A percentile compares a stretch with the other conserved stretches of the same genome.
Evolutionary conservation across 37 sponge, comb jelly and placozoan genomes (phyloP).

Genomic region (Chondrosia reniformis): DNA sequence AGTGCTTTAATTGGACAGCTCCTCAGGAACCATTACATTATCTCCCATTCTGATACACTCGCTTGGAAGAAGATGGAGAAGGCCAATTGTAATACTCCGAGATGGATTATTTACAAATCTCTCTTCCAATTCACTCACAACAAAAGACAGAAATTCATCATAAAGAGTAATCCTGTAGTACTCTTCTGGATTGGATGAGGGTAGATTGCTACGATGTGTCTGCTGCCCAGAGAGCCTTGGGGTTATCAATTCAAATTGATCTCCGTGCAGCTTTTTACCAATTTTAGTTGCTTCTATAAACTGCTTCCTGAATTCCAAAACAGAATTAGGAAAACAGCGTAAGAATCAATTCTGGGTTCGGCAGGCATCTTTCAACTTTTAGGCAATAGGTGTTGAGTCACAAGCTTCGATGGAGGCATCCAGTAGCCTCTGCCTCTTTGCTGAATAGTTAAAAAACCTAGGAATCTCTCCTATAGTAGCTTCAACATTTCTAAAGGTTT

Average conservation of each 20-base stretch:
- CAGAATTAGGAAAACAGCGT: slow-evolving; percentile 47
- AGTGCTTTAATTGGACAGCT: slow-evolving; percentile 17
- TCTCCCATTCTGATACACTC: slow-evolving; percentile 10
- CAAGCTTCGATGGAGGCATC: slow-evolving; percentile 24
- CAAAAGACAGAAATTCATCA: slow-evolving; percentile 39
- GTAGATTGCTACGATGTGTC: slow-evolving; percentile 36
- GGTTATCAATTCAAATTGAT: slow-evolving; percentile 3
- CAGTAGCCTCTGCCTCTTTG: slow-evolving; percentile 42
- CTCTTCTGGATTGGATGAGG: slow-evolving; percentile 28
- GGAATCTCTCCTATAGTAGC: slow-evolving; percentile 32
- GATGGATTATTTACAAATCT: slow-evolving; percentile 51
- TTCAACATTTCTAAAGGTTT: slow-evolving; percentile 42
- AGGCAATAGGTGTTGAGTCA: not conserved
- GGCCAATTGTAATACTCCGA: slow-evolving; percentile 30
- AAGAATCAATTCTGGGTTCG: slow-evolving; percentile 21
- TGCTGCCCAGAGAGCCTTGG: slow-evolving; percentile 43
- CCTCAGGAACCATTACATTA: slow-evolving; percentile 1
- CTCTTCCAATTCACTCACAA: slow-evolving; percentile 31
- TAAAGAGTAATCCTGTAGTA: slow-evolving; percentile 46
- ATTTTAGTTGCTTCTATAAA: slow-evolving; percentile 8
- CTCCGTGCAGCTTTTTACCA: slow-evolving; percentile 32
- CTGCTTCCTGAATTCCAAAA: slow-evolving; percentile 11
- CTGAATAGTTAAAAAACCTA: slow-evolving; percentile 42
- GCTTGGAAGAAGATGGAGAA: slow-evolving; percentile 48
- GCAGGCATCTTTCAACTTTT: slow-evolving; percentile 51